Conservation (phyloP, 2,888 invertebrate species). For the Watsonalla binaria region DNA sequence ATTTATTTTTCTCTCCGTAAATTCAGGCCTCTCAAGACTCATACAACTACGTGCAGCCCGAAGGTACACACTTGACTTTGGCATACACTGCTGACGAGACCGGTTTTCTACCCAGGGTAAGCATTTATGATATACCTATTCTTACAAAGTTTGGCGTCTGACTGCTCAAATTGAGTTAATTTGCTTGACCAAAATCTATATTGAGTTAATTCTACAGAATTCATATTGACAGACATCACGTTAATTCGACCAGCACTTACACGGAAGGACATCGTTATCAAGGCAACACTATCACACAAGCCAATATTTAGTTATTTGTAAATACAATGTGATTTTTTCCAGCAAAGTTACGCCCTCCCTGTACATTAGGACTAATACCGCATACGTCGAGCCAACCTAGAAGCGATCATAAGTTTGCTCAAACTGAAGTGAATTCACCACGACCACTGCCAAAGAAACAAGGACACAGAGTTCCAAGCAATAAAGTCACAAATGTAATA, state of each 20-base stretch:
- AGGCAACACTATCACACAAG: too few relatives aligned
- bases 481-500: neutral
- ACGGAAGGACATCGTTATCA: too few relatives aligned
- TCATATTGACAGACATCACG: too few relatives aligned
- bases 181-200: too few relatives aligned
- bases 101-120: constrained; percentile 81
- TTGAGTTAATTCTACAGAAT: too few relatives aligned
- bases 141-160: too few relatives aligned
- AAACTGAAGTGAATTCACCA: constrained; percentile 11
- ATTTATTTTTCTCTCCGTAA: neutral
- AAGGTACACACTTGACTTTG: constrained; percentile 77
- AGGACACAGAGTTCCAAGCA: neutral
- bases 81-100: constrained; percentile 82
- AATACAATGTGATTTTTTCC: neutral
- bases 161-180: too few relatives aligned
- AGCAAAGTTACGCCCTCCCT: constrained; percentile 42
- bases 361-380: constrained; percentile 40
- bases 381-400: neutral
- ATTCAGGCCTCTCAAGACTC: neutral
- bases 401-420: constrained; percentile 1
- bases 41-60: constrained; percentile 61
- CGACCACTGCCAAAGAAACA: constrained; percentile 5
- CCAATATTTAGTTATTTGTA: neutral
- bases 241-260: too few relatives aligned
- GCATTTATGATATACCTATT: neutral